These are phyloP conservation scores for Aspidapion aeneum DNA, from an alignment of 2,888 invertebrate species.

Conservation along the genomic window DNA sequence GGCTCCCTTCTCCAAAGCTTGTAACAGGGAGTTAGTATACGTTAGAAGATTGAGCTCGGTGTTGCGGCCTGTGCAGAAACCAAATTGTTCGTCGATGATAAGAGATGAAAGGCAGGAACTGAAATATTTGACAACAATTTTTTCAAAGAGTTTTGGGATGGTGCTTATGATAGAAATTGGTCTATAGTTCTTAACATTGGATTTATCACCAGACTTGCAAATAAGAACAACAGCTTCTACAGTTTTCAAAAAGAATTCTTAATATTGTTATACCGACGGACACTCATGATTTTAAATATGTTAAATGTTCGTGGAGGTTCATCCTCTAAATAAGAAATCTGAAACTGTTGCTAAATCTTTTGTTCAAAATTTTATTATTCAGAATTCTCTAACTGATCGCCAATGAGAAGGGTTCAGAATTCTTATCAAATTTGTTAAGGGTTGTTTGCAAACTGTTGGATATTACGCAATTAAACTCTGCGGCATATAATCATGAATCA, in stretches of 20 bases:
- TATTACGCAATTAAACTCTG: conserved; percentile 17
- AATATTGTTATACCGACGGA: too few relatives aligned
- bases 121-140: too few relatives aligned
- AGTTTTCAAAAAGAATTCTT: conserved; percentile 26
- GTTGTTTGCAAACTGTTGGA: conserved; percentile 5
- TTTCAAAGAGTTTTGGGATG: too few relatives aligned
- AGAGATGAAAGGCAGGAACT: too few relatives aligned
- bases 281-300: not conserved
- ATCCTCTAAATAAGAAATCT: conserved; percentile 14
- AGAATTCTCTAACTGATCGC: conserved; percentile 23
- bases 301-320: conserved; percentile 16
- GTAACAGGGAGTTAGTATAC: too few relatives aligned
- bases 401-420: conserved; percentile 19
- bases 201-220: too few relatives aligned
- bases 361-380: conserved; percentile 17
- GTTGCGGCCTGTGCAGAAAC: too few relatives aligned
- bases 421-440: not conserved
- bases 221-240: conserved; percentile 23
- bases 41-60: too few relatives aligned
- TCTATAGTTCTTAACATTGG: too few relatives aligned
- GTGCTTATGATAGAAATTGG: too few relatives aligned
- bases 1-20: too few relatives aligned
- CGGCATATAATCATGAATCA: conserved; percentile 18
- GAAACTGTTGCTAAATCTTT: not conserved
- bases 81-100: too few relatives aligned